phyloP scores from a whole-genome alignment of 2,888 invertebrate genomes.

The Campoplex nolae region DNA sequence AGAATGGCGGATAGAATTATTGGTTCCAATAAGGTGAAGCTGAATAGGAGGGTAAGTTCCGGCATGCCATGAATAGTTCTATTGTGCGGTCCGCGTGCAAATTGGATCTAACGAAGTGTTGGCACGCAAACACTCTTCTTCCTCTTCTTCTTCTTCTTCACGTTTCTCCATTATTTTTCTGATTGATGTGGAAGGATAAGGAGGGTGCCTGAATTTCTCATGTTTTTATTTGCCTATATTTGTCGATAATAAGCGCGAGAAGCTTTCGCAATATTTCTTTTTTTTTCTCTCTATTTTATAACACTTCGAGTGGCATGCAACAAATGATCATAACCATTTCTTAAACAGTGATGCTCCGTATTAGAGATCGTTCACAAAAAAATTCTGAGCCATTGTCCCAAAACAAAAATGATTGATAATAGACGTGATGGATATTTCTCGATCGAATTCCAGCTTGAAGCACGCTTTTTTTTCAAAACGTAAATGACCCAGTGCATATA shows the following conservation, averaged over 20 bases:
- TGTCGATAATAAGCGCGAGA: slow-evolving; percentile 16
- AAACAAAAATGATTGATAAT: neutral
- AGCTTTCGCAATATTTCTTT: neutral
- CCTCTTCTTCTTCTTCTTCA: neutral
- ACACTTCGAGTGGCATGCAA: no score
- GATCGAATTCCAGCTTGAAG: neutral
- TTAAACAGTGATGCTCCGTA: no score
- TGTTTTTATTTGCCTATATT: slow-evolving; percentile 4
- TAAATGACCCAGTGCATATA: neutral
- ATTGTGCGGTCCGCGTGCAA: slow-evolving; percentile 57
- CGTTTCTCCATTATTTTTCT: slow-evolving; percentile 16
- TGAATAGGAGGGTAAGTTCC: slow-evolving; percentile 13
- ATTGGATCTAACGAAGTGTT: slow-evolving; percentile 65
- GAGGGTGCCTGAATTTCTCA: slow-evolving; percentile 36
- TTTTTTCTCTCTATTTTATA: neutral
- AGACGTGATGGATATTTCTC: neutral
- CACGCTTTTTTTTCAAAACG: neutral
- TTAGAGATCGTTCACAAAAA: no score
- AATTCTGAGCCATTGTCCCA: no score
- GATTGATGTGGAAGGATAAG: slow-evolving; percentile 14
- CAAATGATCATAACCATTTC: no score
- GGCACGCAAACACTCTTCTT: slow-evolving; percentile 60
- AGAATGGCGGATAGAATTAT: slow-evolving; percentile 25
- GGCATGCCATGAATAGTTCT: slow-evolving; percentile 45
- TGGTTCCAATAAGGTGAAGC: slow-evolving; percentile 19